Conservation (phyloP, 2,797 vertebrate genomes). For the Scolopax bukidnonensis region DNA sequence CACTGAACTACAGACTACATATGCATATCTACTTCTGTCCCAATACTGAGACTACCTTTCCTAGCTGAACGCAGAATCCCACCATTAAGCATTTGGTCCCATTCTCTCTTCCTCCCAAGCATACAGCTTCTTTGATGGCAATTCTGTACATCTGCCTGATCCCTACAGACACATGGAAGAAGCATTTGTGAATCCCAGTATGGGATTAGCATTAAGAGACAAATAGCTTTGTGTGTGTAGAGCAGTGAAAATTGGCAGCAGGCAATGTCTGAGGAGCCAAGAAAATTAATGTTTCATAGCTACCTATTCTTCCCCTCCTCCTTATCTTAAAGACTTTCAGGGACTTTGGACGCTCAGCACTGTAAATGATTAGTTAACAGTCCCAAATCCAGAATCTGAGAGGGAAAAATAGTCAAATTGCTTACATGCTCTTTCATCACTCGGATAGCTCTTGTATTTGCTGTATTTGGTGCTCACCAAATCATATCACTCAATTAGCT, state of each 20-base stretch:
- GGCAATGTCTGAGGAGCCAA: not conserved
- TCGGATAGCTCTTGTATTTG: not conserved
- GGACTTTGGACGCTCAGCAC: not conserved
- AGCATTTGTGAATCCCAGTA: not conserved
- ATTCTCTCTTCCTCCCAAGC: not conserved
- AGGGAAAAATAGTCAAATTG: not conserved
- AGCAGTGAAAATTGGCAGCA: slow-evolving; percentile 30
- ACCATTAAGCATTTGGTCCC: not conserved
- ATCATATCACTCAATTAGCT: not conserved
- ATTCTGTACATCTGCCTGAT: not conserved
- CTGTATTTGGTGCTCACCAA: not conserved
- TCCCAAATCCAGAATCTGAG: not conserved
- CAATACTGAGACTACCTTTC: not conserved
- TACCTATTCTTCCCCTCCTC: slow-evolving; percentile 2
- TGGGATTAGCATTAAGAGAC: not conserved
- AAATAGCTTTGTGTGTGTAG: not conserved
- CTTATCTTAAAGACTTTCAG: slow-evolving; percentile 28
- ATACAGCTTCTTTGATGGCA: not conserved
- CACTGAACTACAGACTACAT: not conserved
- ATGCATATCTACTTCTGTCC: not conserved
- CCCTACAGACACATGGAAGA: not conserved
- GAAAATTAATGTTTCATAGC: slow-evolving; percentile 1
- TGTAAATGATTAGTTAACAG: not conserved
- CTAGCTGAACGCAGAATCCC: not conserved
- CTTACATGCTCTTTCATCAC: not conserved